These are phyloP conservation scores for Pseudanteris insignis DNA, from an alignment of 2,888 invertebrate genomes.

Conservation along the genomic window DNA sequence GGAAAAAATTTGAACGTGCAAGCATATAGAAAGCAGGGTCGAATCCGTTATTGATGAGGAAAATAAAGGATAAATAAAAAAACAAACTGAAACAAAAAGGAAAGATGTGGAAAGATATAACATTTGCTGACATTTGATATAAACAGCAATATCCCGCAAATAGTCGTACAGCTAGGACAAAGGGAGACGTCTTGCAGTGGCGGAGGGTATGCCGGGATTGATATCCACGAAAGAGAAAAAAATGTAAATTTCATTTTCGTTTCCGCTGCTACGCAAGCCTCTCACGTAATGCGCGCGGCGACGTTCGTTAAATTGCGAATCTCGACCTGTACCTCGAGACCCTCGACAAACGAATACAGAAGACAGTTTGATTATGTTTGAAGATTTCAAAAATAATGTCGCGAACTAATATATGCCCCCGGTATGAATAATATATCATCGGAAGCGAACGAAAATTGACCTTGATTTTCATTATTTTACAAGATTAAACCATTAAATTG, in stretches of 20 bases:
- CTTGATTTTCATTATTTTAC: no score
- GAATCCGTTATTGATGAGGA: neutral
- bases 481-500: no score
- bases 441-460: no score
- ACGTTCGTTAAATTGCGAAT: slow-evolving; percentile 47
- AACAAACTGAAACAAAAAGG: no score
- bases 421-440: slow-evolving; percentile 29
- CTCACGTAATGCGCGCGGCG: slow-evolving; percentile 44
- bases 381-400: slow-evolving; percentile 29
- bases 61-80: neutral
- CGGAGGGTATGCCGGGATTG: slow-evolving; percentile 32
- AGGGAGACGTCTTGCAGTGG: slow-evolving; percentile 20
- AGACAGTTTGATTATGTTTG: slow-evolving; percentile 37
- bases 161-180: slow-evolving; percentile 22
- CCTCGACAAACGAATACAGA: slow-evolving; percentile 34
- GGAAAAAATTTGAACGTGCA: neutral
- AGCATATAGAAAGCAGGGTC: neutral
- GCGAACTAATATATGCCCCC: slow-evolving; percentile 12
- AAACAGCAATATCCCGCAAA: slow-evolving; percentile 39
- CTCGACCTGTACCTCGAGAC: slow-evolving; percentile 35
- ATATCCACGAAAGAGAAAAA: slow-evolving; percentile 48
- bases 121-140: slow-evolving; percentile 29
- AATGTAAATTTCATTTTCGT: slow-evolving; percentile 55
- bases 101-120: slow-evolving; percentile 1
- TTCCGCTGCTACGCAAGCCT: slow-evolving; percentile 34